phyloP scores from a whole-genome alignment of 2,113 vertebrate species.

The Menura novaehollandiae region DNA sequence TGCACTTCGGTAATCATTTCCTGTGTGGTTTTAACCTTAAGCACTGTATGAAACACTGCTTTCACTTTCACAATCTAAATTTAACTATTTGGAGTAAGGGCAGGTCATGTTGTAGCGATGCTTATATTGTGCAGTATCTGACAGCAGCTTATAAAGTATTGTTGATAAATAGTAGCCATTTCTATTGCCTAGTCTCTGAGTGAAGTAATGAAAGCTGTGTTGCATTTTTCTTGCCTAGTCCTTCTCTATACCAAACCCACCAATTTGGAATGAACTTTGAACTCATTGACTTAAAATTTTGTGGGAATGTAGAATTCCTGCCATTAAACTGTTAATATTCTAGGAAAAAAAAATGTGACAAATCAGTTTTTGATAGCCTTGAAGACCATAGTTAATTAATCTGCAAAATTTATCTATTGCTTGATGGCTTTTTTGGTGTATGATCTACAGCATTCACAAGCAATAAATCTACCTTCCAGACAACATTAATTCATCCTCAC shows the following conservation, averaged over 20 bases:
- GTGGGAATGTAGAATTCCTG: not conserved
- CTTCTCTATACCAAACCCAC: not conserved
- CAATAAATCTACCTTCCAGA: not conserved
- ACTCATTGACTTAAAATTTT: not conserved
- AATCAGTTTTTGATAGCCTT: not conserved
- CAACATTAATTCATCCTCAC: not conserved
- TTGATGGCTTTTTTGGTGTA: not conserved
- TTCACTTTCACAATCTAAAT: not conserved
- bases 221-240: not conserved
- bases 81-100: not conserved
- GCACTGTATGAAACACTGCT: not conserved
- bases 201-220: not conserved
- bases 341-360: not conserved
- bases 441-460: not conserved
- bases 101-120: not conserved
- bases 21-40: not conserved
- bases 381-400: not conserved
- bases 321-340: not conserved
- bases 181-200: not conserved
- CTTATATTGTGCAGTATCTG: not conserved
- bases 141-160: not conserved
- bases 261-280: not conserved
- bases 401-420: not conserved
- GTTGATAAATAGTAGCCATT: not conserved
- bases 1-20: not conserved